Evolutionary conservation across 2,888 invertebrate genomes (phyloP).

Genomic region (Macaria notata): DNA sequence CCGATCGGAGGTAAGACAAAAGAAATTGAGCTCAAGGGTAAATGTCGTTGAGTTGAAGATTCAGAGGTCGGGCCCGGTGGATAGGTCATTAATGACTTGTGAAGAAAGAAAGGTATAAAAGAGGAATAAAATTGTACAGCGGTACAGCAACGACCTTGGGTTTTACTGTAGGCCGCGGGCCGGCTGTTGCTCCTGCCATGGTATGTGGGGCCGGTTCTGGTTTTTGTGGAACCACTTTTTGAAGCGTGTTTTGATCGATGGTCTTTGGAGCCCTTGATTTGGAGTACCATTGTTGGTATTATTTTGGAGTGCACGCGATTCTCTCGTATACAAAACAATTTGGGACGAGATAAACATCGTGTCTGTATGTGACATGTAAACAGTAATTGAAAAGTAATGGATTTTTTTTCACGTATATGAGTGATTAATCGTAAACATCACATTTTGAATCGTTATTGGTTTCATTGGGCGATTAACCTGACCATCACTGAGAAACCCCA

Average conservation of each 20-base stretch:
- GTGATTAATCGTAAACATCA: too few relatives aligned
- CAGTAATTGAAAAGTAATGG: too few relatives aligned
- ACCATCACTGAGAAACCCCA: too few relatives aligned
- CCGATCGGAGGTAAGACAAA: conserved; percentile 37
- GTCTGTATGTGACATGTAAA: too few relatives aligned
- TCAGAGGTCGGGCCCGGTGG: conserved; percentile 12
- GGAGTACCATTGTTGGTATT: conserved; percentile 31
- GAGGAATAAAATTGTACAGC: conserved; percentile 67
- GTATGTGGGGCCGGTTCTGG: conserved; percentile 62
- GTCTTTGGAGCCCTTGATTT: conserved; percentile 54
- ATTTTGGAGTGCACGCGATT: conserved; percentile 17
- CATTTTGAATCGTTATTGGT: too few relatives aligned
- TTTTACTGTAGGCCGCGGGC: conserved; percentile 75
- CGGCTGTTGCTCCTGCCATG: conserved; percentile 64
- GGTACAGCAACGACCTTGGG: conserved; percentile 77
- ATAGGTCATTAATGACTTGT: conserved; percentile 47
- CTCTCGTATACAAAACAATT: background rate
- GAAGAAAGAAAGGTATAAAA: conserved; percentile 71
- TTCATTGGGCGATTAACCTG: too few relatives aligned
- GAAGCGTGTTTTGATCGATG: conserved; percentile 67
- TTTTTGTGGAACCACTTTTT: conserved; percentile 60
- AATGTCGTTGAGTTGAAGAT: conserved; percentile 40
- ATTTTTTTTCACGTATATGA: too few relatives aligned
- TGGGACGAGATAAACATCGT: too few relatives aligned
- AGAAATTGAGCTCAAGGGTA: conserved; percentile 30